These are phyloP conservation scores for Dinocampus coccinellae DNA, from an alignment of 2,888 invertebrate species.

Conservation along the genomic window DNA sequence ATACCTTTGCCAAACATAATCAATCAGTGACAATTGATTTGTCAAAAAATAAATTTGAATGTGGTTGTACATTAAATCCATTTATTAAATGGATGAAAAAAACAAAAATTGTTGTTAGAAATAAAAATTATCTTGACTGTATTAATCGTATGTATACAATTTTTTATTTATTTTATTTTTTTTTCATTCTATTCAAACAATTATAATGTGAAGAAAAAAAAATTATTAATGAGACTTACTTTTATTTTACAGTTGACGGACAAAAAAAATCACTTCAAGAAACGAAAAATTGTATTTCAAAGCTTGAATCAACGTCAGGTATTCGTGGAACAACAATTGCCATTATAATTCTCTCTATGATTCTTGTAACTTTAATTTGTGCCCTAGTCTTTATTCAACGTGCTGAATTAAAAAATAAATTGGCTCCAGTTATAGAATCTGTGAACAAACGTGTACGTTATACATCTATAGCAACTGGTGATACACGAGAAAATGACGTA, in stretches of 20 bases:
- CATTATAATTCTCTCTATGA: conserved; percentile 57
- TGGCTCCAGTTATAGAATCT: conserved; percentile 76
- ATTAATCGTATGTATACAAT: conserved; percentile 55
- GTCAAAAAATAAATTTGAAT: conserved; percentile 78
- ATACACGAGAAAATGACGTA: conserved; percentile 69
- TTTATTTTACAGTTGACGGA: conserved; percentile 37
- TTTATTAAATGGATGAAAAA: conserved; percentile 76
- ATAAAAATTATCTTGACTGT: conserved; percentile 73
- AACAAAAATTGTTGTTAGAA: conserved; percentile 75
- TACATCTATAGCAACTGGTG: conserved; percentile 77
- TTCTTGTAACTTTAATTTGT: conserved; percentile 72
- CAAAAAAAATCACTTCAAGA: conserved; percentile 48
- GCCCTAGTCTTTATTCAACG: conserved; percentile 76
- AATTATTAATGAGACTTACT: background rate
- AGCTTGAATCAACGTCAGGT: conserved; percentile 40
- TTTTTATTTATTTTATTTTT: too few species aligned
- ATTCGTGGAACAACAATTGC: conserved; percentile 52
- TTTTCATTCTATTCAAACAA: background rate
- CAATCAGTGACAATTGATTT: conserved; percentile 74
- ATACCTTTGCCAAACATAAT: conserved; percentile 72
- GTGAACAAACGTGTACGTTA: conserved; percentile 81
- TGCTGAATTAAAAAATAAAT: conserved; percentile 72
- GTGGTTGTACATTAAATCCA: conserved; percentile 75
- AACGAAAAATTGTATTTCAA: conserved; percentile 54
- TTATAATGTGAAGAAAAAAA: background rate